Evolutionary conservation across 2,888 invertebrate genomes (phyloP), one percentile per base, ranked within the genome.

Genomic region (Drosophila histrio): DNA sequence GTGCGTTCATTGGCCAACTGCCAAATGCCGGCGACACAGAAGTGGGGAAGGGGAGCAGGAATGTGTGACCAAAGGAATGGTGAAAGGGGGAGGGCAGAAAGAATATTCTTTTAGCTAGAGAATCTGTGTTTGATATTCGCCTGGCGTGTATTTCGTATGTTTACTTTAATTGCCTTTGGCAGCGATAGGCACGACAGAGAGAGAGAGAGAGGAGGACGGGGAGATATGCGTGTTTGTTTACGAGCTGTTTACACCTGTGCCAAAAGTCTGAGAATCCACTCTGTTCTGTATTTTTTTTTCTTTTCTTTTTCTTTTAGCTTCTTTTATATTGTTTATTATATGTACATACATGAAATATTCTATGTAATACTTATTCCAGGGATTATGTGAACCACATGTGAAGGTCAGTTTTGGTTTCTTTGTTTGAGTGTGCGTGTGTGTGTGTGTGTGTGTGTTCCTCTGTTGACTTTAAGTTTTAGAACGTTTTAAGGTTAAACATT

Each of bases 141-240:
- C 63, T 28, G 46, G 56, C 39, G 59, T 72, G 46, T 53, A 47
- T 72, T 69, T 64, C 39, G 36, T 66, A 57, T 74, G 83, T 82
- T 80, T 76, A 83, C 70, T 78, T 80, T 77, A 80, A 80, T 81
- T 77, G 79, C 72, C 76, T 67, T 67, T 79, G 72, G 72, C 68
- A 63, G 56, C 52, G 8, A 41, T 22, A 19, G 24, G 15, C 34
- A 34, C 15, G 9, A 21, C 19, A 13, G 30, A 13, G 30, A 30
- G 21, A 9, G n/a, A 19, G 9, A 13, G 9, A 15, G n/a, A 26
- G 17, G 7, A 11, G 2, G 8, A 1, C 8, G 6, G 9, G 2
- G 0, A 11, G 13, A 28, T 36, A 38, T 32, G 46, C 34, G 44
- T 58, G 58, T 65, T 73, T 82, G 78, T 71, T 81, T 80, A 83